These are phyloP conservation scores for Helobdella robusta DNA, from an alignment of 2,888 invertebrate genomes.

Conservation along the genomic window DNA sequence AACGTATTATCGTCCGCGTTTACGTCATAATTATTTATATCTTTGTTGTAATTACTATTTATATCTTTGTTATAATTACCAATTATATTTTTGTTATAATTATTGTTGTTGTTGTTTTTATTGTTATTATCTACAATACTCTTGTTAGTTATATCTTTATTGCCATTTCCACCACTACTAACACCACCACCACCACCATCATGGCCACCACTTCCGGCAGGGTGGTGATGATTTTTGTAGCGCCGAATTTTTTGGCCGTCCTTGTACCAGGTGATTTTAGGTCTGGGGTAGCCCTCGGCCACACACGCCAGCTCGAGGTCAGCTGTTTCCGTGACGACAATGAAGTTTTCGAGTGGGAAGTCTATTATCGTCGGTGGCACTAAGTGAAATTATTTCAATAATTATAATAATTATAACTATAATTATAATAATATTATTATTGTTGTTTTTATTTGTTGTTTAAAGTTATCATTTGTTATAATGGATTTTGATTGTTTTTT, in stretches of 20 bases:
- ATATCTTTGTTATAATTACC: not conserved
- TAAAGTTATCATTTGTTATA: not conserved
- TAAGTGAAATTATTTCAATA: not conserved
- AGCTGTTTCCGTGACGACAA: constrained; percentile 5
- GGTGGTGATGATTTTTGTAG: not conserved
- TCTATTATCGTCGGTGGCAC: constrained; percentile 14
- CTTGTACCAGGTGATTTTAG: constrained; percentile 19
- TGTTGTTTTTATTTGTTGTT: constrained; percentile 2
- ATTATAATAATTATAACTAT: not conserved
- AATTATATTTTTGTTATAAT: constrained; percentile 1
- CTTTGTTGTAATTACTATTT: not conserved
- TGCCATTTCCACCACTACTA: not conserved
- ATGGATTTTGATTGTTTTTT: not conserved
- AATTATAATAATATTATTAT: not conserved
- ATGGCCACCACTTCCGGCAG: not conserved
- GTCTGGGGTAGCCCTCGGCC: constrained; percentile 16
- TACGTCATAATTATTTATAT: not conserved
- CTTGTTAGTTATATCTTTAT: not conserved
- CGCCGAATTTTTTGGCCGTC: not conserved
- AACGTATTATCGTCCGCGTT: constrained; percentile 52
- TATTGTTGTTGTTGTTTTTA: not conserved
- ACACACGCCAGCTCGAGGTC: constrained; percentile 19
- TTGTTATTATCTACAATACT: not conserved
- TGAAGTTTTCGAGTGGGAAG: constrained; percentile 13
- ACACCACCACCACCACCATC: too few species aligned